Conservation (phyloP, 2,113 vertebrate species). For the Chiloscyllium plagiosum region DNA sequence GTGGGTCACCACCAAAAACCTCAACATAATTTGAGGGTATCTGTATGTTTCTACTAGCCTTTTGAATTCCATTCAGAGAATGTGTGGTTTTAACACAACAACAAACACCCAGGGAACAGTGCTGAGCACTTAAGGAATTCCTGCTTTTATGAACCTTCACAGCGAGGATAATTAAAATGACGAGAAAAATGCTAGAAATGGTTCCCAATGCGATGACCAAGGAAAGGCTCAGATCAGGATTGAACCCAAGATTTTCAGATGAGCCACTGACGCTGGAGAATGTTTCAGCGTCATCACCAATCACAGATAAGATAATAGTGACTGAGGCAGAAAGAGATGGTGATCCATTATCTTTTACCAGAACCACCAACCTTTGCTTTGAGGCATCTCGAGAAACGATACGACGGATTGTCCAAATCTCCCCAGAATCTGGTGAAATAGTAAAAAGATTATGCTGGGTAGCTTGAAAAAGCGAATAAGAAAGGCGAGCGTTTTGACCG, state of each 20-base stretch:
- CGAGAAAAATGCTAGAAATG: conserved; percentile 42
- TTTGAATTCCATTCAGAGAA: conserved; percentile 13
- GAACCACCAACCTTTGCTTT: conserved; percentile 42
- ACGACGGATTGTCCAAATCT: conserved; percentile 41
- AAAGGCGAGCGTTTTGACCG: not conserved
- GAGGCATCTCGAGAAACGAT: conserved; percentile 42
- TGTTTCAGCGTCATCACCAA: conserved; percentile 47
- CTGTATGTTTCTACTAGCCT: conserved; percentile 7
- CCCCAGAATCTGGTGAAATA: conserved; percentile 41
- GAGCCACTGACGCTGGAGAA: conserved; percentile 40
- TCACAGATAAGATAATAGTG: conserved; percentile 41
- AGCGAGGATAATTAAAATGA: conserved; percentile 39
- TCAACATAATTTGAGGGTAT: conserved; percentile 6
- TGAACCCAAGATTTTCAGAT: not conserved
- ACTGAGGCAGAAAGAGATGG: conserved; percentile 46
- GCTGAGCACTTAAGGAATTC: not conserved
- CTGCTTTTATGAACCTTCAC: not conserved
- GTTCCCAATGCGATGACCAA: conserved; percentile 42
- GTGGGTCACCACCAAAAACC: conserved; percentile 20
- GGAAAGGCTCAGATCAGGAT: conserved; percentile 41
- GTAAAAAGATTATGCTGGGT: conserved; percentile 44
- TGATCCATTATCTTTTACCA: conserved; percentile 47
- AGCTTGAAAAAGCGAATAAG: conserved; percentile 47
- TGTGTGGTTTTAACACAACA: not conserved
- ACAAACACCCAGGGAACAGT: conserved; percentile 27